Base-by-base conservation (phyloP, 2,113 vertebrate species). In the Chionomys nivalis region DNA sequence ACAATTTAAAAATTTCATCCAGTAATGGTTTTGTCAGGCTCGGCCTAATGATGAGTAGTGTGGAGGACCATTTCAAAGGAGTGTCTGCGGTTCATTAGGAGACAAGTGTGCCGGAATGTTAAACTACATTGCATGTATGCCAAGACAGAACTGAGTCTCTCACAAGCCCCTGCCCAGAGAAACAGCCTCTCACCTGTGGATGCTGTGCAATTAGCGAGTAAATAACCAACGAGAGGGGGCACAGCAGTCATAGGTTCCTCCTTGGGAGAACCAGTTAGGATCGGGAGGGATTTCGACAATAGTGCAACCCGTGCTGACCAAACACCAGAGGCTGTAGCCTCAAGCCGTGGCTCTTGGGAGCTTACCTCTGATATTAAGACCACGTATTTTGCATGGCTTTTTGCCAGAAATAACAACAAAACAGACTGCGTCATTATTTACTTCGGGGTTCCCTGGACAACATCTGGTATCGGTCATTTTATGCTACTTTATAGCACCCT, bases 241-340 rank as follows among this genome's bases (percentile, higher is more conserved):
- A 12, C 10, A 0, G 28, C 7, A 33, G 10, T 1, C 6, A 0
- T 7, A 1, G 1, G 63, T 7, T 1, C n/a, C 0, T 1, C 49
- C n/a, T 33, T 2, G 33, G 0, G 1, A 68, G 26, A 7, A 19
- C 44, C 13, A 33, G 28, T 66, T 26, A 36, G n/a, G 61, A 5
- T 0, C 9, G 61, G 23, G 36, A 63, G 26, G 4, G 2, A 0
- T 42, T 11, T 7, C 0, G 0, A 16, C 65, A 2, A 0, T 0
- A 7, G 6, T 3, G 0, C 7, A 1, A 75, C 61, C 19, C 0
- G 0, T 0, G 19, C 17, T 4, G 73, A 2, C 21, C 9, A 2
- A 1, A 23, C 24, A 24, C 49, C 7, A 1, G 31, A 7, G 33
- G 2, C 39, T 0, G 0, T 10, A 39, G 33, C 66, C 49, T 39